Percentiles rank a stretch among this genome's conserved stretches.
Evolutionary conservation across 2,888 invertebrate species (phyloP).

Genomic region (Lapara coniferarum): DNA sequence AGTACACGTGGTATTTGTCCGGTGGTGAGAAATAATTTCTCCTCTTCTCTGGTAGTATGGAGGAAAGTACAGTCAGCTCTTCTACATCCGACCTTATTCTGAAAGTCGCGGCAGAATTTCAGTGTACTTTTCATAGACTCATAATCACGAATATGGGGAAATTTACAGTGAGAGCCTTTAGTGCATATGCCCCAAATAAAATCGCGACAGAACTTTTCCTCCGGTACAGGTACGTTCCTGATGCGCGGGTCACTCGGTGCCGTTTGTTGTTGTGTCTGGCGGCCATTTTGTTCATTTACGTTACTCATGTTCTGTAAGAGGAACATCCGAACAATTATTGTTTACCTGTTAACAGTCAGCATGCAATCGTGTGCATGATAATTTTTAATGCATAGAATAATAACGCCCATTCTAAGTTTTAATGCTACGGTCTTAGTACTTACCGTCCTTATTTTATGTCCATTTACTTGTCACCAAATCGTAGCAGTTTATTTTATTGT

Average conservation of each 20-base stretch:
- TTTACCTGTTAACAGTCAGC: neutral
- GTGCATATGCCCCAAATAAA: conserved; percentile 71
- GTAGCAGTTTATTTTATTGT: neutral
- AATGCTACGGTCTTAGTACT: too few relatives aligned
- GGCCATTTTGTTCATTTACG: conserved; percentile 60
- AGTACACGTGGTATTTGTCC: conserved; percentile 64
- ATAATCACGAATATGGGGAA: conserved; percentile 61
- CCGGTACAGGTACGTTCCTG: conserved; percentile 38
- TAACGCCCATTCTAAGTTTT: too few relatives aligned
- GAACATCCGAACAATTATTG: neutral
- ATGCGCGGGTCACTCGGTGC: conserved; percentile 47
- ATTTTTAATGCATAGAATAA: too few relatives aligned
- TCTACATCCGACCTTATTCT: conserved; percentile 65
- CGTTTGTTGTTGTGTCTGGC: conserved; percentile 55
- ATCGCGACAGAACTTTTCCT: conserved; percentile 54
- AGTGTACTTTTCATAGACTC: conserved; percentile 65
- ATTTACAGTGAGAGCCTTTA: conserved; percentile 62
- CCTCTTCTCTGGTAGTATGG: conserved; percentile 65
- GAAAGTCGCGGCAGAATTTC: conserved; percentile 71
- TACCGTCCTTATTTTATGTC: too few relatives aligned
- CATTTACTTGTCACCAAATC: too few relatives aligned
- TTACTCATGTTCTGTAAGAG: conserved; percentile 47
- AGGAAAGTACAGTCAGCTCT: conserved; percentile 66
- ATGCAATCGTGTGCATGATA: neutral
- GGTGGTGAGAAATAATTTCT: conserved; percentile 55